Base-by-base conservation (phyloP, 2,888 invertebrate species). In the Brenthis hecate region DNA sequence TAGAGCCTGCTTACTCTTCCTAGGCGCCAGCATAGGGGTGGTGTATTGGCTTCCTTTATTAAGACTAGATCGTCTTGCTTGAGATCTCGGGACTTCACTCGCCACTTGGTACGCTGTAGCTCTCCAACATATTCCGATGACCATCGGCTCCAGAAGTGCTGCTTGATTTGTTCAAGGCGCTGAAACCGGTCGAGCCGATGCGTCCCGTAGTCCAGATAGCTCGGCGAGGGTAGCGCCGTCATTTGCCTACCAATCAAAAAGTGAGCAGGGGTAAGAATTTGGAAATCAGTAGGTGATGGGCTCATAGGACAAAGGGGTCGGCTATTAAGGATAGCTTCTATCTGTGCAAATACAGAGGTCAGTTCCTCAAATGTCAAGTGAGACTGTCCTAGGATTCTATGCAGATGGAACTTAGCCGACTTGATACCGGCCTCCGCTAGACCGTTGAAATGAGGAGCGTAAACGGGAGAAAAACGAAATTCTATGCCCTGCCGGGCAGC, bases 311-410 rank as follows among this genome's bases (percentile, higher is more conserved):
- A 50, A 14, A 50, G 13, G 50, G 50, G 50, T 4, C 50, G 50
- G 50, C 13, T 50, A n/a, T 50, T 50, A 50, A 50, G 50, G 13
- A 50, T 50, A n/a, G 50, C 13, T 8, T 50, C 50, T 13, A 50
- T 50, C n/a, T 50, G 50, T 23, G 23, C 23, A 23, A 23, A 23
- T 14, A 63, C 62, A 16, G 75, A 73, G 48, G 69, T 23, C 13
- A 75, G 56, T 56, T 76, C 73, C 55, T 77, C 76, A 57, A 60
- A 75, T 0, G 72, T 72, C 6, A 76, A 51, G 16, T 73, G 56
- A 68, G 66, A 71, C 70, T 73, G 70, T 28, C 74, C 73, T 51
- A 76, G 36, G 48, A 75, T 65, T 66, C 73, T 55, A 13, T 28
- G 6, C 16, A 73, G 58, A 53, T 74, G 68, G 53, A 51, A 50